A percentile compares a stretch with the other conserved stretches of the same genome.
Evolutionary conservation across 2,797 vertebrate species (phyloP).

Genomic region (Hippoglossus hippoglossus): DNA sequence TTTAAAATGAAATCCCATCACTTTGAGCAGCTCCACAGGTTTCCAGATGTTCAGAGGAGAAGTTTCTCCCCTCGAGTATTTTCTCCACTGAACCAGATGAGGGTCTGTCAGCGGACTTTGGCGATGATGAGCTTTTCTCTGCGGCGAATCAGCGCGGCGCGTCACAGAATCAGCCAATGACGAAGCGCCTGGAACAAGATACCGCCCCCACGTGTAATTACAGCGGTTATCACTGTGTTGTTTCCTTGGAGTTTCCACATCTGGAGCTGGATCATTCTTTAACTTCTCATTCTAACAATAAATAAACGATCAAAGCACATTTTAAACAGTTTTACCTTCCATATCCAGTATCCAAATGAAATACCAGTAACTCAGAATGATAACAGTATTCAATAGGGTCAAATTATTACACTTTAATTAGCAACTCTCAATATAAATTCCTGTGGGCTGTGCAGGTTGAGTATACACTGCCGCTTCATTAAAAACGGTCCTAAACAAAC

Average conservation of each 20-base stretch:
- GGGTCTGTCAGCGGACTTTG: constrained; percentile 53
- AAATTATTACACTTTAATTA: no score
- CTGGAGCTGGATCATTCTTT: not conserved
- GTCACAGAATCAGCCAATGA: constrained; percentile 71
- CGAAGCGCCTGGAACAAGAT: constrained; percentile 52
- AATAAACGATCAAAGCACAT: not conserved
- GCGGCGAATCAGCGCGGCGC: constrained; percentile 72
- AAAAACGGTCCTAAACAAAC: not conserved
- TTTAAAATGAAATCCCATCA: not conserved
- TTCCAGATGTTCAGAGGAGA: not conserved
- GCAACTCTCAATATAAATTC: not conserved
- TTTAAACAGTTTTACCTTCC: not conserved
- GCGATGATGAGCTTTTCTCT: constrained; percentile 34
- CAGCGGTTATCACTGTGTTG: constrained; percentile 6
- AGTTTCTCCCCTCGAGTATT: not conserved
- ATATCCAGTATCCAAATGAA: not conserved
- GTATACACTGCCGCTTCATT: not conserved
- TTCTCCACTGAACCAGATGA: constrained; percentile 26
- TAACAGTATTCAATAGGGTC: not conserved
- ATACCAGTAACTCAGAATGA: not conserved
- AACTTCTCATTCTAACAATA: not conserved
- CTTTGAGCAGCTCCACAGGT: not conserved
- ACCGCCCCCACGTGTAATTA: not conserved
- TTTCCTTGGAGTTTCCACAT: not conserved
- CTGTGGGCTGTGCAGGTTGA: not conserved